phyloP scores from a whole-genome alignment of 2,797 vertebrate genomes.

The Lateolabrax maculatus region DNA sequence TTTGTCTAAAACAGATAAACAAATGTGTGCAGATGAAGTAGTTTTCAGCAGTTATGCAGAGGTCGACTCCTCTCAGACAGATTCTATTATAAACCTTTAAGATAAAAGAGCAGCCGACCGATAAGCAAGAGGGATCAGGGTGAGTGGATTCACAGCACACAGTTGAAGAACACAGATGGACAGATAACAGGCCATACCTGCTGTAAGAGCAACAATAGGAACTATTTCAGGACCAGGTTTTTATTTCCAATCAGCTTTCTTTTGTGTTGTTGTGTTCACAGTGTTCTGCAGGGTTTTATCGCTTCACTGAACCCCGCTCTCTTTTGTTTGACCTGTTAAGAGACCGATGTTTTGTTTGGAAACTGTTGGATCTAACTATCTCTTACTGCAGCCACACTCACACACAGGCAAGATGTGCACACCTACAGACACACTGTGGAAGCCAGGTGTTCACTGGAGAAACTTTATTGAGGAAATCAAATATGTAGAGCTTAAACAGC shows the following conservation, averaged over 20 bases:
- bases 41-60: constrained; percentile 17
- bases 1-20: constrained; percentile 46
- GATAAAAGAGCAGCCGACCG: constrained; percentile 44
- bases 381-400: neutral
- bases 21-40: constrained; percentile 26
- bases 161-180: constrained; percentile 19
- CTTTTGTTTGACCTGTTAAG: constrained; percentile 21
- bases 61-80: constrained; percentile 24
- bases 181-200: constrained; percentile 17
- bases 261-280: constrained; percentile 11
- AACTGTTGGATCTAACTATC: constrained; percentile 18
- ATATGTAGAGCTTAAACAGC: constrained; percentile 25
- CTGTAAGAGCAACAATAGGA: neutral
- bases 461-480: constrained; percentile 21
- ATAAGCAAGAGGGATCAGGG: constrained; percentile 42
- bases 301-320: neutral
- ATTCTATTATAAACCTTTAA: constrained; percentile 34
- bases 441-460: constrained; percentile 13
- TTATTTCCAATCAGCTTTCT: constrained; percentile 30
- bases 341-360: constrained; percentile 40
- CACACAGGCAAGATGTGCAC: no score
- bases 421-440: neutral
- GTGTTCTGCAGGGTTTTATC: neutral
- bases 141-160: constrained; percentile 12
- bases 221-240: constrained; percentile 17